Evolutionary conservation across 2,113 vertebrate genomes (phyloP).

Genomic region (Phaethornis superciliosus): DNA sequence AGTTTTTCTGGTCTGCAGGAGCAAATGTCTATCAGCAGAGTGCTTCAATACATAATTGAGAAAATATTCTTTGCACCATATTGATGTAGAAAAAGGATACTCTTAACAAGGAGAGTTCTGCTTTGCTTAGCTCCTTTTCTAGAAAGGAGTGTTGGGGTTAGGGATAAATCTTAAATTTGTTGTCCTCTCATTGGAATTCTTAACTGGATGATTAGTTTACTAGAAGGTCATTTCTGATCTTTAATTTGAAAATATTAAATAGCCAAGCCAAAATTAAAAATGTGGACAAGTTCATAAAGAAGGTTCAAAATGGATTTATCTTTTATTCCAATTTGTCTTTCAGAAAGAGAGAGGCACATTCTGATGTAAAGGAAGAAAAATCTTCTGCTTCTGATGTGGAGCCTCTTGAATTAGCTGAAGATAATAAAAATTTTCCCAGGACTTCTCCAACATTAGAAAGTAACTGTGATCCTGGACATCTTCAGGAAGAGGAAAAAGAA

Average conservation of each 20-base stretch:
- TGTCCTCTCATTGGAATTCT: background rate
- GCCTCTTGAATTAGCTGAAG: slow-evolving; percentile 44
- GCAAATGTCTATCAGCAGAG: background rate
- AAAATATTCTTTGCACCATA: background rate
- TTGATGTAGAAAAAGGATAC: background rate
- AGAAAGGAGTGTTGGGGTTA: background rate
- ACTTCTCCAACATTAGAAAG: background rate
- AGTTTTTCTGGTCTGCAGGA: background rate
- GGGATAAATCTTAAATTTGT: background rate
- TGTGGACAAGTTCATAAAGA: background rate
- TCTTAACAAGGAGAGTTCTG: background rate
- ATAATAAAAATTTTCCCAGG: background rate
- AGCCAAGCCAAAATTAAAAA: background rate
- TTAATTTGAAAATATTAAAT: background rate
- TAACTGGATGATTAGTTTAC: background rate
- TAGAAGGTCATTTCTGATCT: background rate
- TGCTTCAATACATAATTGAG: background rate
- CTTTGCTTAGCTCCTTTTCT: background rate
- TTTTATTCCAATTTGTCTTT: slow-evolving; percentile 48
- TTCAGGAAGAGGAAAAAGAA: slow-evolving; percentile 51
- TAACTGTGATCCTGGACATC: background rate
- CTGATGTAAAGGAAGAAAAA: slow-evolving; percentile 55
- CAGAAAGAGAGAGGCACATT: slow-evolving; percentile 56
- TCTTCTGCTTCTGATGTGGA: slow-evolving; percentile 1
- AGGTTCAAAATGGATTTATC: background rate